Evolutionary conservation across 2,888 invertebrate species (phyloP).

Genomic region (Thera britannica): DNA sequence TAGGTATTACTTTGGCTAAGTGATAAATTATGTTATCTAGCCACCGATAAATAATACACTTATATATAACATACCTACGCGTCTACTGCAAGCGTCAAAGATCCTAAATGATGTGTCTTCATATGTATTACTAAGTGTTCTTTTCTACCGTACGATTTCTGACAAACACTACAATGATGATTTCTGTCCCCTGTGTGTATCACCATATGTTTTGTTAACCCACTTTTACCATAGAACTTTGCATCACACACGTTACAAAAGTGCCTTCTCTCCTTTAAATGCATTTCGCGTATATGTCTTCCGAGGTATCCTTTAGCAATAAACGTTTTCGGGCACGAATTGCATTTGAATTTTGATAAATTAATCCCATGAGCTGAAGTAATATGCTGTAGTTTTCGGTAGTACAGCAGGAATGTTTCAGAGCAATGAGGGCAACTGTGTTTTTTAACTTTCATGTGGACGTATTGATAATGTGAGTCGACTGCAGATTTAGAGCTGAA

Average conservation of each 20-base stretch:
- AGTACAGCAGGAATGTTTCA: slow-evolving; percentile 71
- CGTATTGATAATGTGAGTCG: slow-evolving; percentile 76
- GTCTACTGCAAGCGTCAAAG: background rate
- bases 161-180: slow-evolving; percentile 61
- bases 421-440: slow-evolving; percentile 73
- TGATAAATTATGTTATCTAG: background rate
- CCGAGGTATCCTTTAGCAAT: slow-evolving; percentile 66
- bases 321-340: slow-evolving; percentile 69
- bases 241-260: slow-evolving; percentile 18
- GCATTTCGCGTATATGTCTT: slow-evolving; percentile 13
- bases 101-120: slow-evolving; percentile 24
- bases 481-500: slow-evolving; percentile 75
- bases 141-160: slow-evolving; percentile 49
- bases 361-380: slow-evolving; percentile 66
- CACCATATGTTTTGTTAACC: slow-evolving; percentile 42
- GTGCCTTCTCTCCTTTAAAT: slow-evolving; percentile 30
- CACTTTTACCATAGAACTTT: slow-evolving; percentile 16
- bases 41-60: background rate
- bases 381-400: slow-evolving; percentile 74
- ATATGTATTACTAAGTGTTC: slow-evolving; percentile 21
- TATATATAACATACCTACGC: background rate
- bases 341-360: slow-evolving; percentile 72
- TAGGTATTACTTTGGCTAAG: background rate
- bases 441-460: slow-evolving; percentile 75
- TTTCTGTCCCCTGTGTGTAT: slow-evolving; percentile 61